phyloP scores from a whole-genome alignment of 2,888 invertebrate species.

The Sinelater perroti region DNA sequence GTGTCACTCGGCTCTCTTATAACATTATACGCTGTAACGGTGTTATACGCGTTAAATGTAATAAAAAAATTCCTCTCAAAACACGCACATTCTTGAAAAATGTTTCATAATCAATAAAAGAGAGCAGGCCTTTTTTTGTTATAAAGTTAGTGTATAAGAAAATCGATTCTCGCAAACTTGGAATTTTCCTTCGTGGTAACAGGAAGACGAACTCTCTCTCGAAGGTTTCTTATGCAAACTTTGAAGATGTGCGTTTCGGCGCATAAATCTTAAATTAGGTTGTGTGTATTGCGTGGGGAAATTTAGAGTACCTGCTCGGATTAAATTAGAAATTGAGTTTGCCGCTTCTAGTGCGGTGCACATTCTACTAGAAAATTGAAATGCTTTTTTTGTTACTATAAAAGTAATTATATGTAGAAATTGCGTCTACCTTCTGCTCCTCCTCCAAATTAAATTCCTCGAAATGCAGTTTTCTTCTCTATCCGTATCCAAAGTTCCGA shows the following conservation, averaged over 20 bases:
- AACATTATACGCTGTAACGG: no score
- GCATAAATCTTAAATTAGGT: constrained; percentile 31
- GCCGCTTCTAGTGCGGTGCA: background rate
- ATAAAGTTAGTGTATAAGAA: no score
- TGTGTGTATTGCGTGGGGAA: constrained; percentile 21
- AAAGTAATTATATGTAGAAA: background rate
- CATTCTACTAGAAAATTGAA: constrained; percentile 3
- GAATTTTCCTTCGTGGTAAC: no score
- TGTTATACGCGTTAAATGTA: no score
- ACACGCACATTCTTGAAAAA: no score
- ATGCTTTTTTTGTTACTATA: background rate
- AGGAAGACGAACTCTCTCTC: constrained; percentile 12
- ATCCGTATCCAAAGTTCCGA: no score
- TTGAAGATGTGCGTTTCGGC: constrained; percentile 20
- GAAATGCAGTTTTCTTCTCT: no score
- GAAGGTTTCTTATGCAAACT: constrained; percentile 29
- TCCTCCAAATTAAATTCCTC: background rate
- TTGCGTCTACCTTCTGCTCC: background rate
- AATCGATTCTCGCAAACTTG: no score
- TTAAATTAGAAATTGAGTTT: constrained; percentile 23
- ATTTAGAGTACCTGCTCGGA: constrained; percentile 8
- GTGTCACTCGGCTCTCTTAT: no score
- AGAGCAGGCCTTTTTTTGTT: no score
- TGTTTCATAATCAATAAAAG: no score
- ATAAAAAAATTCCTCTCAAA: no score